Percentiles rank a stretch among this genome's conserved stretches.
phyloP scores from a whole-genome alignment of 2,888 invertebrate species.

The Rhogogaster chlorosoma region DNA sequence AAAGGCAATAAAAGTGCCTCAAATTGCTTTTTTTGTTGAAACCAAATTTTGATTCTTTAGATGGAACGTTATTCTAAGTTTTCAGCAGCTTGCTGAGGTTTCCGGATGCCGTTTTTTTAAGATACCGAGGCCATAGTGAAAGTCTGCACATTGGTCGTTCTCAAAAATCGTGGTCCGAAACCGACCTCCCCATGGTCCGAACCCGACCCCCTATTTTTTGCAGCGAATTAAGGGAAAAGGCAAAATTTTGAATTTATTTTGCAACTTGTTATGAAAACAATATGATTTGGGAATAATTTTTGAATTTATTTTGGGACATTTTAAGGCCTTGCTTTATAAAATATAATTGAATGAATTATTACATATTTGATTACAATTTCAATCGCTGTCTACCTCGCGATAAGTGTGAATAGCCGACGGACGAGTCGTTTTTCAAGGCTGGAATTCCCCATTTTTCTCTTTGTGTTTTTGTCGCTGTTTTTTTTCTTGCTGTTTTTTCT shows the following conservation, averaged over 20 bases:
- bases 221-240: constrained; percentile 21
- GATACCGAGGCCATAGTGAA: neutral
- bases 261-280: neutral
- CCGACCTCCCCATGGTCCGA: neutral
- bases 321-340: constrained; percentile 5
- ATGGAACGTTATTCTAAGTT: neutral
- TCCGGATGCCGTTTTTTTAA: neutral
- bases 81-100: neutral
- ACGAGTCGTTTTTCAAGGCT: too few relatives aligned
- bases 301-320: constrained; percentile 5
- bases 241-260: neutral
- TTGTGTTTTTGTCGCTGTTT: too few relatives aligned
- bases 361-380: constrained; percentile 2
- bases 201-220: constrained; percentile 16
- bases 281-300: neutral
- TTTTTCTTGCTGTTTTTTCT: too few relatives aligned
- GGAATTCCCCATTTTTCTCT: too few relatives aligned
- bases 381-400: too few relatives aligned
- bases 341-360: constrained; percentile 11
- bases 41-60: too few relatives aligned
- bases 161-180: neutral
- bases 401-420: too few relatives aligned
- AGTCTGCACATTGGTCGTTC: neutral
- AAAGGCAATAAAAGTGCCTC: too few relatives aligned
- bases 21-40: too few relatives aligned